Evolutionary conservation across 2,888 invertebrate genomes (phyloP).

Genomic region (Amaurobius ferox): DNA sequence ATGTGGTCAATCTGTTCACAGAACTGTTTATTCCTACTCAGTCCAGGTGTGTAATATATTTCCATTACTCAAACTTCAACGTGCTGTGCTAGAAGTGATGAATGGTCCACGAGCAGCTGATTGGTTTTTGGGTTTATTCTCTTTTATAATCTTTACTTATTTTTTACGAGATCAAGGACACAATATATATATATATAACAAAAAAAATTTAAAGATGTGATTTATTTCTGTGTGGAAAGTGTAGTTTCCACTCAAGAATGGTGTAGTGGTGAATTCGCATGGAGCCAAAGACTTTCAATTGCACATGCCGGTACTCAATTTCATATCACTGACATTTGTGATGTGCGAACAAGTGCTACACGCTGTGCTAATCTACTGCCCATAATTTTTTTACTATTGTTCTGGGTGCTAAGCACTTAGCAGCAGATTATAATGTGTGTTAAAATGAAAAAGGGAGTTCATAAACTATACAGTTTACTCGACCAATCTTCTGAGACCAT

Average conservation of each 20-base stretch:
- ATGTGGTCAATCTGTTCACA: conserved; percentile 13
- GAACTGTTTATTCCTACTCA: not conserved
- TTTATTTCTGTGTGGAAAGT: not conserved
- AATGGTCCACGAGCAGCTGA: conserved; percentile 14
- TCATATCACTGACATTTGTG: conserved; percentile 43
- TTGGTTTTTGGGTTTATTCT: not conserved
- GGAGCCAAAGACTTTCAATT: conserved; percentile 44
- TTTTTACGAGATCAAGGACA: conserved; percentile 10
- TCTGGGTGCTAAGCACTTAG: conserved; percentile 69
- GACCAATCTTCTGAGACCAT: conserved; percentile 9
- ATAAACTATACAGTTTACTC: not conserved
- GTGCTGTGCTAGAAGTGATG: conserved; percentile 15
- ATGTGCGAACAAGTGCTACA: conserved; percentile 55
- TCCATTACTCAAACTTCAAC: conserved; percentile 1
- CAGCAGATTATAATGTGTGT: conserved; percentile 23
- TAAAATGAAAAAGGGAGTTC: not conserved
- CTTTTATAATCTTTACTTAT: not conserved
- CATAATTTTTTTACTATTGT: conserved; percentile 46
- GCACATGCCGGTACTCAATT: conserved; percentile 41
- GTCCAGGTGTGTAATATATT: not conserved
- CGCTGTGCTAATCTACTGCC: conserved; percentile 65
- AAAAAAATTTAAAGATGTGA: not conserved
- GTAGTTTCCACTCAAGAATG: not conserved
- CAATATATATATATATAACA: not conserved
- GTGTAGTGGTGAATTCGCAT: conserved; percentile 12